Evolutionary conservation across 2,797 vertebrate genomes (phyloP).

Genomic region (Rousettus madagascariensis): DNA sequence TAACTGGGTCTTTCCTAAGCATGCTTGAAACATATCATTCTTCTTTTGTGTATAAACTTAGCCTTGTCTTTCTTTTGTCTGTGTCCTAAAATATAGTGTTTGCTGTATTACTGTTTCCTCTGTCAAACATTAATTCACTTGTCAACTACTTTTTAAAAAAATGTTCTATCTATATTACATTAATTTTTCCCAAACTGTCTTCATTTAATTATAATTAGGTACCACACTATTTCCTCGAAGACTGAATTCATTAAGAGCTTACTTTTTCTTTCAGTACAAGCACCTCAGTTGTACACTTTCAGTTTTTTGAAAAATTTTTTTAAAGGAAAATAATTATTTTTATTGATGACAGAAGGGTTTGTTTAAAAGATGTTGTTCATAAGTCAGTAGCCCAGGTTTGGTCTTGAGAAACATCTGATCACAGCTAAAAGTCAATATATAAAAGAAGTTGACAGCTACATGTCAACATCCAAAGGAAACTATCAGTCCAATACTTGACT

Average conservation of each 20-base stretch:
- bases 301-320: background rate
- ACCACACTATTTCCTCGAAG: background rate
- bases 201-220: background rate
- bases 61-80: background rate
- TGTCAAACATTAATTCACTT: background rate
- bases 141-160: background rate
- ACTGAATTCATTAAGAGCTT: background rate
- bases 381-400: background rate
- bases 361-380: background rate
- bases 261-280: background rate
- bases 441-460: background rate
- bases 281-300: background rate
- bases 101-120: background rate
- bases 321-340: background rate
- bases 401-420: background rate
- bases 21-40: background rate
- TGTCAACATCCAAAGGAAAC: background rate
- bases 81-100: background rate
- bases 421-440: background rate
- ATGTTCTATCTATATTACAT: background rate
- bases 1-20: background rate
- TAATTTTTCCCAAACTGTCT: background rate
- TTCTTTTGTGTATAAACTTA: background rate
- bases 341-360: background rate
- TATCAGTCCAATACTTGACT: background rate